Base-by-base conservation (phyloP, 2,113 vertebrate species). In the Globicephala melas region DNA sequence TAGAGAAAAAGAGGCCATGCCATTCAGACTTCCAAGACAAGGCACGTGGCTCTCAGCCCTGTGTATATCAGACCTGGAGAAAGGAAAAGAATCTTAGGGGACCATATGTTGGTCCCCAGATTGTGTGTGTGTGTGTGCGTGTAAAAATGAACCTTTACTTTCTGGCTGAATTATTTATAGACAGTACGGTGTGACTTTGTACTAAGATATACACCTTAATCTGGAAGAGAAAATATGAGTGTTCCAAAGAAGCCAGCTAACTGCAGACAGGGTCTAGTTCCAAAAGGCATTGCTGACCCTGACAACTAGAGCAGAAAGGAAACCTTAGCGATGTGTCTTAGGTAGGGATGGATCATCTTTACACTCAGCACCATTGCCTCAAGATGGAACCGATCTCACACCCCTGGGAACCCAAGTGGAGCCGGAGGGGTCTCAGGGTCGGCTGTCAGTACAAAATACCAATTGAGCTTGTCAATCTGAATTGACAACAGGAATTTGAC, bases 401-500 rank as follows among this genome's bases (percentile, higher is more conserved):
- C 7, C n/a, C 23, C 21, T 44, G 5, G 55, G 21, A 36, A 31
- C 15, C 18, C 62, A 33, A 0, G 2, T 38, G 53, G 28, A 41
- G 63, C n/a, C 20, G 38, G 7, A 28, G 13, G 28, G 20, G 8
- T 14, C 31, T 63, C 38, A 17, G 38, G 6, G 10, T 8, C 2
- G 26, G 33, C 2, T 3, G 0, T 50, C 41, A 12, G 14, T 38
- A 86, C 18, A 11, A 36, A 77, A 62, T 5, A 50, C n/a, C 21
- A 47, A 2, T 3, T 3, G 26, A 76, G 25, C 10, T 47, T 53
- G 38, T 21, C 23, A 14, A 33, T 31, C 74, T 28, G 26, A 73
- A 38, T 21, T 38, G 38, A 38, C 38, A 38, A 38, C 38, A 5
- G 9, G 58, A 28, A 15, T 0, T 0, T 9, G 2, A 13, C 5